Percentiles rank a stretch among this genome's conserved stretches.
Evolutionary conservation across 2,797 vertebrate genomes (phyloP).

Genomic region (Syngnathus rostellatus): DNA sequence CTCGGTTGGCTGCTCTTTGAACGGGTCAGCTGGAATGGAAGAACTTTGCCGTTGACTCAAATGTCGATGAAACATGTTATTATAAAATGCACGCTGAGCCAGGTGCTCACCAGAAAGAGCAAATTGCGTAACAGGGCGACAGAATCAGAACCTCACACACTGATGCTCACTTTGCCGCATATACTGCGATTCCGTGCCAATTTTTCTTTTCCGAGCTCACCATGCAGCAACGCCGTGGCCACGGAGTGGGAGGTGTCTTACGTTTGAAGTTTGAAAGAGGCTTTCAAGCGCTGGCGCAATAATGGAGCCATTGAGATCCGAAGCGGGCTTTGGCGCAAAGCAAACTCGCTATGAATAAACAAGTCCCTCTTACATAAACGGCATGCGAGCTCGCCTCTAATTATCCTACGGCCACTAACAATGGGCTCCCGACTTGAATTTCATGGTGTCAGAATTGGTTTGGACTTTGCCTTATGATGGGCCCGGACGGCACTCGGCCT

Average conservation of each 20-base stretch:
- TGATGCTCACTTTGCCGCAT: slow-evolving; percentile 17
- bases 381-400: slow-evolving; percentile 43
- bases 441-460: slow-evolving; percentile 52
- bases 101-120: slow-evolving; percentile 36
- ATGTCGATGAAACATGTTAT: slow-evolving; percentile 15
- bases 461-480: slow-evolving; percentile 39
- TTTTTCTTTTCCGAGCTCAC: slow-evolving; percentile 18
- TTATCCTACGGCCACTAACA: slow-evolving; percentile 53
- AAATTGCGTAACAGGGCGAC: slow-evolving; percentile 18
- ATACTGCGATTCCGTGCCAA: slow-evolving; percentile 34
- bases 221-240: slow-evolving; percentile 12
- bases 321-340: slow-evolving; percentile 45
- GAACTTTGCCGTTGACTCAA: slow-evolving; percentile 10
- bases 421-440: slow-evolving; percentile 38
- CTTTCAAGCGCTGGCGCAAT: slow-evolving; percentile 50
- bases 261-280: slow-evolving; percentile 65
- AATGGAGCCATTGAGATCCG: slow-evolving; percentile 62
- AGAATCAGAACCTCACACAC: slow-evolving; percentile 12
- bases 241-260: slow-evolving; percentile 39
- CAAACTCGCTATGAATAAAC: slow-evolving; percentile 60
- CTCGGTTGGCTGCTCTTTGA: slow-evolving; percentile 18
- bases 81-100: slow-evolving; percentile 2
- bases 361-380: slow-evolving; percentile 64
- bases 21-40: slow-evolving; percentile 34
- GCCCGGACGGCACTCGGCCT: slow-evolving; percentile 20